A percentile compares a stretch with the other conserved stretches of the same genome.
Conservation (phyloP, 37 sponge, comb jelly and placozoan species). For the Beroe forskalii region DNA sequence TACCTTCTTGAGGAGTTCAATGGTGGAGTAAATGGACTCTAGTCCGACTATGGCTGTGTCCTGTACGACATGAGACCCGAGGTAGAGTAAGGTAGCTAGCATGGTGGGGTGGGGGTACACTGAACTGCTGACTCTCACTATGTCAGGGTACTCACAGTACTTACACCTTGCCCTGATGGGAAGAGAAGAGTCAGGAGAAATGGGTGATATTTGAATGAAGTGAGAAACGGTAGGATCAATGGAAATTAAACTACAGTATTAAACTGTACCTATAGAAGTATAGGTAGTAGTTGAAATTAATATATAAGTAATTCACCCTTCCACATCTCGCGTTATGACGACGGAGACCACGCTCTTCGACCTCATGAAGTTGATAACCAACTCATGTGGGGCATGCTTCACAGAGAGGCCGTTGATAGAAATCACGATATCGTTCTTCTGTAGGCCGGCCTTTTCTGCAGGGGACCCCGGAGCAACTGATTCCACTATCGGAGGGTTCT, state of each 20-base stretch:
- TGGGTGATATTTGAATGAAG: no score
- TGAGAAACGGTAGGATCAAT: no score
- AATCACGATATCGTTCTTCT: slow-evolving; percentile 44
- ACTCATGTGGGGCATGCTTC: slow-evolving; percentile 6
- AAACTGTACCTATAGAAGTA: no score
- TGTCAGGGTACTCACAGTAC: slow-evolving; percentile 32
- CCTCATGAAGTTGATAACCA: slow-evolving; percentile 53
- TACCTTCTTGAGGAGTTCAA: slow-evolving; percentile 23
- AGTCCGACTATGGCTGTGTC: background rate
- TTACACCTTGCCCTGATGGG: background rate
- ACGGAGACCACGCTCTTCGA: slow-evolving; percentile 20
- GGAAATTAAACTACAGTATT: no score
- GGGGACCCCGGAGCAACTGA: slow-evolving; percentile 14
- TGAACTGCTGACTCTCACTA: slow-evolving; percentile 16
- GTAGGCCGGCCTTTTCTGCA: slow-evolving; percentile 32
- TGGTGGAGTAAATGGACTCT: slow-evolving; percentile 41
- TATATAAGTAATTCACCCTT: slow-evolving; percentile 1
- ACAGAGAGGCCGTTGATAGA: slow-evolving; percentile 31
- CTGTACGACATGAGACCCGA: slow-evolving; percentile 10
- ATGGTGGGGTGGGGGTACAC: slow-evolving; percentile 11
- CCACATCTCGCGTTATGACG: background rate
- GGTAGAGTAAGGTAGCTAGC: slow-evolving; percentile 19
- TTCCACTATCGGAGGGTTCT: slow-evolving; percentile 36
- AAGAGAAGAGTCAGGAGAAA: no score
- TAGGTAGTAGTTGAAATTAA: no score